Evolutionary conservation across 2,888 invertebrate species (phyloP).

Genomic region (Pseudococcus longispinus): DNA sequence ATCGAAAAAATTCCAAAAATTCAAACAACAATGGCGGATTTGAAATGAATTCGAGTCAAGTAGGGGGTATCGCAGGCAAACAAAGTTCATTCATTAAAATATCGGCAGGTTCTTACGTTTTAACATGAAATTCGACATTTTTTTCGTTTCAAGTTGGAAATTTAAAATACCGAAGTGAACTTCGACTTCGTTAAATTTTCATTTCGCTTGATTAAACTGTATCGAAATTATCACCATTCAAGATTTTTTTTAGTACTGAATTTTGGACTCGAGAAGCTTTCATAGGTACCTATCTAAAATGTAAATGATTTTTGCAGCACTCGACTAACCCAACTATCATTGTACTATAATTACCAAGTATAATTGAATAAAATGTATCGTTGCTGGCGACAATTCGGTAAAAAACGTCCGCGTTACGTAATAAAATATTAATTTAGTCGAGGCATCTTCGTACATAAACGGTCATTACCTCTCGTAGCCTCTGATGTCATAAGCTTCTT

Average conservation of each 20-base stretch:
- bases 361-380: not conserved
- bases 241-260: not conserved
- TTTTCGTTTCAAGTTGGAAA: not conserved
- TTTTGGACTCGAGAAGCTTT: too few species aligned
- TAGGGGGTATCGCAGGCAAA: not conserved
- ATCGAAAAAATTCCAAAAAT: conserved; percentile 40
- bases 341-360: not conserved
- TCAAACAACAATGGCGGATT: not conserved
- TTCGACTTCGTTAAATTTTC: not conserved
- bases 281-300: not conserved
- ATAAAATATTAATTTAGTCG: not conserved
- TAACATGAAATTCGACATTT: not conserved
- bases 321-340: not conserved
- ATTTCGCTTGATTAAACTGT: not conserved
- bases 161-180: not conserved
- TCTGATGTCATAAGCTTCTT: not conserved
- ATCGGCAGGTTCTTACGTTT: not conserved
- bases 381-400: not conserved
- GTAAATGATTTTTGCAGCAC: not conserved
- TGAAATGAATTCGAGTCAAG: not conserved
- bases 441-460: not conserved
- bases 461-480: not conserved
- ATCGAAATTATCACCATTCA: not conserved
- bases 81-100: conserved; percentile 7
- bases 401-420: not conserved